Conservation (phyloP, 2,113 vertebrate genomes). For the Tragelaphus strepsiceros region DNA sequence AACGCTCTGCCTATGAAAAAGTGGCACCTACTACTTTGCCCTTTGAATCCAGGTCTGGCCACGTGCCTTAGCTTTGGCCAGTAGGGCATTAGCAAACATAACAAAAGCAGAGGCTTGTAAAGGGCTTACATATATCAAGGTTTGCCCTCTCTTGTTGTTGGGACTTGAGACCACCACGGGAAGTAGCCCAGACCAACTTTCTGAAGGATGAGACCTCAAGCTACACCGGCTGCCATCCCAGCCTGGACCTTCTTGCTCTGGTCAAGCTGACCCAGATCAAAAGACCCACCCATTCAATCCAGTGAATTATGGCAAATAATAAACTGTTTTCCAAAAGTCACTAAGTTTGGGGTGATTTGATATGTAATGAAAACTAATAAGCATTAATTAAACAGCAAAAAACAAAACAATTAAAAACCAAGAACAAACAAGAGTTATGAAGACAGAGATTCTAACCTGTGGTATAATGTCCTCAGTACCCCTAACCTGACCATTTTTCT, state of each 20-base stretch:
- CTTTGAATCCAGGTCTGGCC: background rate
- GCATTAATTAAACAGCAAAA: background rate
- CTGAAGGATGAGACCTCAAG: background rate
- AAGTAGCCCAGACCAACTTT: background rate
- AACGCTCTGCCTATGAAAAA: background rate
- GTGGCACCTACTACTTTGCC: background rate
- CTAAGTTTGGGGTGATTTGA: background rate
- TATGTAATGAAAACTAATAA: background rate
- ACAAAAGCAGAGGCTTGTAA: background rate
- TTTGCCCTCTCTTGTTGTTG: background rate
- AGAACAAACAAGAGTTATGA: background rate
- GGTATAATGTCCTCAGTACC: background rate
- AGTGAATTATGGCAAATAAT: background rate
- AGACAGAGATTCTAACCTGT: background rate
- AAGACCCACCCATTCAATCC: background rate
- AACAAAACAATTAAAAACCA: background rate
- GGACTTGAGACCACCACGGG: background rate
- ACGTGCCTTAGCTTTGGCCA: background rate
- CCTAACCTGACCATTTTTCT: background rate
- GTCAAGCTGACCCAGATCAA: background rate
- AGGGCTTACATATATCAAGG: background rate
- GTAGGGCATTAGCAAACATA: background rate
- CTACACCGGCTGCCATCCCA: background rate
- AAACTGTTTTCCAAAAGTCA: background rate
- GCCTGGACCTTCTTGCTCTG: background rate